phyloP scores from a whole-genome alignment of 1,140 invertebrate genomes.

The Rhopalosiphum padi region DNA sequence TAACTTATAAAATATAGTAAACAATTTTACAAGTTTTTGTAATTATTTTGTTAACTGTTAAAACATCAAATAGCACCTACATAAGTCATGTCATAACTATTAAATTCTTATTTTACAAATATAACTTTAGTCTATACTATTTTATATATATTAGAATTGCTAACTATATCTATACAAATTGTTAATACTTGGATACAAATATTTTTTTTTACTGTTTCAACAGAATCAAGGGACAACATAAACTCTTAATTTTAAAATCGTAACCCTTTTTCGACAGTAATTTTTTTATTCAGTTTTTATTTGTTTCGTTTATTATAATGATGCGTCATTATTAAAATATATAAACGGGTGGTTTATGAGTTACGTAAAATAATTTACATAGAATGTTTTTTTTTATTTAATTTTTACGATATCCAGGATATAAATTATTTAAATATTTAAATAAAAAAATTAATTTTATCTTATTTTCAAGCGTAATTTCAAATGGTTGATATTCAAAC shows the following conservation, averaged over 20 bases:
- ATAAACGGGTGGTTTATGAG: slow-evolving; percentile 21
- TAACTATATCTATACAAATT: neutral
- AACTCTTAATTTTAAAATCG: slow-evolving; percentile 23
- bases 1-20: neutral
- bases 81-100: neutral
- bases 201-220: neutral
- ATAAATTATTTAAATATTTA: slow-evolving; percentile 46
- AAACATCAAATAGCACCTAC: neutral
- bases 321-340: slow-evolving; percentile 30
- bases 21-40: neutral
- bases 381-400: slow-evolving; percentile 19
- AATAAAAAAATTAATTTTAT: slow-evolving; percentile 44
- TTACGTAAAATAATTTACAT: slow-evolving; percentile 33
- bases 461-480: slow-evolving; percentile 16
- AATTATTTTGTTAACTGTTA: neutral
- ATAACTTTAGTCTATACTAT: neutral
- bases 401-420: slow-evolving; percentile 13
- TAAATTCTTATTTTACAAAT: neutral
- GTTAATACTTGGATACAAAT: neutral
- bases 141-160: neutral
- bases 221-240: neutral
- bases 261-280: slow-evolving; percentile 21
- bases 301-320: slow-evolving; percentile 25
- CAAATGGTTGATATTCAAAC: slow-evolving; percentile 20
- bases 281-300: neutral